Percentiles rank a stretch among this genome's conserved stretches.
Evolutionary conservation across 2,888 invertebrate species (phyloP).

Genomic region (Steinernema carpocapsae): DNA sequence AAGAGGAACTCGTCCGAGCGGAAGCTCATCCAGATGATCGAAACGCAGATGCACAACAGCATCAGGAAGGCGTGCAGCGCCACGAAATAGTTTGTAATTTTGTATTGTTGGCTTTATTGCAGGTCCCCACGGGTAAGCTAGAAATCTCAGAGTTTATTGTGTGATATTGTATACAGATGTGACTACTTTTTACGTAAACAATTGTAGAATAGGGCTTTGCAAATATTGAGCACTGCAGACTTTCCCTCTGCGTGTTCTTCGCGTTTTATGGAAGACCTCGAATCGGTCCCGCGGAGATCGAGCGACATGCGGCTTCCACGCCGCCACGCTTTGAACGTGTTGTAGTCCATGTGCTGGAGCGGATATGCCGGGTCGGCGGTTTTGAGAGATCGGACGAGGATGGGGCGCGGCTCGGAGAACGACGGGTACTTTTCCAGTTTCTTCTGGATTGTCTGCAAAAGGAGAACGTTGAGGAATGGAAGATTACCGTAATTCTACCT

Average conservation of each 20-base stretch:
- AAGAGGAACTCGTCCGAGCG: constrained; percentile 40
- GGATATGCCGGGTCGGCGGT: constrained; percentile 38
- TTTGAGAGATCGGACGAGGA: constrained; percentile 35
- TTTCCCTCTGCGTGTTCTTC: background rate
- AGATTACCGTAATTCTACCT: background rate
- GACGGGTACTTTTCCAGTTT: background rate
- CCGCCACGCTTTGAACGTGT: constrained; percentile 57
- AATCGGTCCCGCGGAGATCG: constrained; percentile 34
- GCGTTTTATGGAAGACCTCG: background rate
- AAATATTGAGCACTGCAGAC: constrained; percentile 13
- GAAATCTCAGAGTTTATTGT: background rate
- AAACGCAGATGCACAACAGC: background rate
- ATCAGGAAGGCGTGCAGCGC: background rate
- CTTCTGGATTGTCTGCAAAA: constrained; percentile 1
- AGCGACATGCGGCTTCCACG: constrained; percentile 47
- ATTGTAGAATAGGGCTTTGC: constrained; percentile 12
- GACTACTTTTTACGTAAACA: constrained; percentile 20
- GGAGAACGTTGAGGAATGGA: background rate
- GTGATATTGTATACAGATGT: background rate
- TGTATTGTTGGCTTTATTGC: background rate
- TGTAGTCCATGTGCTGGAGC: constrained; percentile 58
- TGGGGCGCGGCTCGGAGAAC: constrained; percentile 34
- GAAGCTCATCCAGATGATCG: constrained; percentile 38
- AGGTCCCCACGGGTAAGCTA: background rate
- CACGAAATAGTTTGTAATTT: background rate